Conservation (phyloP, 2,797 vertebrate genomes). For the Ceryle rudis region DNA sequence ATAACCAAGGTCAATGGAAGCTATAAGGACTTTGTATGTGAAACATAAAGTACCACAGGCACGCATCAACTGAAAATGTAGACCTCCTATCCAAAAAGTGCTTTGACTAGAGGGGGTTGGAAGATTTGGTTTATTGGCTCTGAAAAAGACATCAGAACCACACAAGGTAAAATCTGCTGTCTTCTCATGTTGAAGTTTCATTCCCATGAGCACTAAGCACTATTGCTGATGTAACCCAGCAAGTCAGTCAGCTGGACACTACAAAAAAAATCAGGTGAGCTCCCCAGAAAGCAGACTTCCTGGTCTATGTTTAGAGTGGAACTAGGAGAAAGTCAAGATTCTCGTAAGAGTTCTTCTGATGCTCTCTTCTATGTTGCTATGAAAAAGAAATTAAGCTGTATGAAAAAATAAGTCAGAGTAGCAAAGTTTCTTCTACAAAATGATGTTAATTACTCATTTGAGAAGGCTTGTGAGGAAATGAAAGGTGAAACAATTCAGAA, state of each 20-base stretch:
- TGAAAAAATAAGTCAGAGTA: not conserved
- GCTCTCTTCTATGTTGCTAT: not conserved
- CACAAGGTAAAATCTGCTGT: not conserved
- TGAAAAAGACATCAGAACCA: not conserved
- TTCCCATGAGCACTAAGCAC: not conserved
- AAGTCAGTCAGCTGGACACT: not conserved
- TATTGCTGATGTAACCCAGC: not conserved
- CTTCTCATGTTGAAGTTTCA: not conserved
- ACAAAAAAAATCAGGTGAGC: not conserved
- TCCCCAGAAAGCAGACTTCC: not conserved
- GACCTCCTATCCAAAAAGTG: not conserved
- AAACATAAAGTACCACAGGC: not conserved
- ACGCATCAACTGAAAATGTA: not conserved
- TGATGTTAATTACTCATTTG: not conserved
- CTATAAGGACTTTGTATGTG: not conserved
- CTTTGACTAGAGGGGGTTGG: not conserved
- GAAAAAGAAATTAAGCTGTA: not conserved
- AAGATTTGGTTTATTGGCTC: not conserved
- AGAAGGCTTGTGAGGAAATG: not conserved
- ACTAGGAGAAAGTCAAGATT: not conserved
- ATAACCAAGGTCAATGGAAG: not conserved
- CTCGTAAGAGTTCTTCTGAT: not conserved
- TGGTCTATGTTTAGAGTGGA: not conserved
- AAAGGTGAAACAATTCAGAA: not conserved
- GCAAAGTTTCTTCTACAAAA: not conserved